Evolutionary conservation across 2,797 vertebrate genomes (phyloP).

Genomic region (Silurus lanzhouensis): DNA sequence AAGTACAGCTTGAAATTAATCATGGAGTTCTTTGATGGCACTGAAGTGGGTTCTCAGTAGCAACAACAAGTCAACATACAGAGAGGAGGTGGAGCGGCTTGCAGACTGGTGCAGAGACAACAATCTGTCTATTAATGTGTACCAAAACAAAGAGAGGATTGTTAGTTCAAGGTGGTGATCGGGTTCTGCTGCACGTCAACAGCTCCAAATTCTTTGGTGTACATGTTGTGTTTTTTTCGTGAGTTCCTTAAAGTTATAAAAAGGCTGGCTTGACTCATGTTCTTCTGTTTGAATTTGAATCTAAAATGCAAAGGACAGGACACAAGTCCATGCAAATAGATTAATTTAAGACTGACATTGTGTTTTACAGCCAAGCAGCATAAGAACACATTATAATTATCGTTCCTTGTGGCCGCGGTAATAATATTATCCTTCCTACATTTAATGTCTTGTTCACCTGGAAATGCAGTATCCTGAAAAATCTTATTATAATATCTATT

Average conservation of each 20-base stretch:
- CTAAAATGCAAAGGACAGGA: background rate
- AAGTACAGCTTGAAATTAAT: background rate
- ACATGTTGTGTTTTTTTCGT: background rate
- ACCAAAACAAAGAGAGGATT: slow-evolving; percentile 1
- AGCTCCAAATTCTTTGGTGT: background rate
- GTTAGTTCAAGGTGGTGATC: background rate
- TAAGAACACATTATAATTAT: too few relatives aligned
- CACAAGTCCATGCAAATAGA: background rate
- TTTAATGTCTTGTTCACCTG: background rate
- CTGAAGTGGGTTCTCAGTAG: background rate
- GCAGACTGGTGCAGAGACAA: slow-evolving; percentile 82
- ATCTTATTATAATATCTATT: too few relatives aligned
- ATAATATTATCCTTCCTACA: background rate
- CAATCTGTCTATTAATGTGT: slow-evolving; percentile 68
- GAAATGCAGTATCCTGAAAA: background rate
- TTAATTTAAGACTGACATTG: background rate
- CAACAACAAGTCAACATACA: slow-evolving; percentile 2
- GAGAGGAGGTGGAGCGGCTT: slow-evolving; percentile 71
- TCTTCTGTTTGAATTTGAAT: background rate
- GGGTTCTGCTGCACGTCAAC: too few relatives aligned
- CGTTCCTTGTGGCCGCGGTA: background rate
- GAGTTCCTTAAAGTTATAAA: too few relatives aligned
- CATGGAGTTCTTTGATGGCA: background rate
- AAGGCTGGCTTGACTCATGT: background rate
- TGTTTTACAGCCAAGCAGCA: background rate